phyloP scores from a whole-genome alignment of 2,113 vertebrate genomes.

The Apodemus speciosus region DNA sequence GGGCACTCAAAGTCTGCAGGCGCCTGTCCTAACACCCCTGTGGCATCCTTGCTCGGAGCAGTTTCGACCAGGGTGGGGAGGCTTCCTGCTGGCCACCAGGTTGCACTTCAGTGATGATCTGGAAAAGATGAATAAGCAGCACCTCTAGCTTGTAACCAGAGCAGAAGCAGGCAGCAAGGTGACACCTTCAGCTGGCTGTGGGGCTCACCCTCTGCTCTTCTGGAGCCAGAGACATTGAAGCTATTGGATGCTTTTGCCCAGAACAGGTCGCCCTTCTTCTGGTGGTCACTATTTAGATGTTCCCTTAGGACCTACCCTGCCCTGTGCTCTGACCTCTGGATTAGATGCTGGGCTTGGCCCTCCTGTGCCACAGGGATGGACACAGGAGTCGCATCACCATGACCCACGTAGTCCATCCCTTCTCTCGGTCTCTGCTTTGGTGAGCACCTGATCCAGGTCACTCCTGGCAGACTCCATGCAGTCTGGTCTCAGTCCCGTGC shows the following conservation, averaged over 20 bases:
- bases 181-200: not conserved
- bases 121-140: not conserved
- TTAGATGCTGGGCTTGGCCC: not conserved
- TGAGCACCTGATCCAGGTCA: not conserved
- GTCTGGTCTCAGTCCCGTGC: not conserved
- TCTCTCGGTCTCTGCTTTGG: not conserved
- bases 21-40: not conserved
- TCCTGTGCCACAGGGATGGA: not conserved
- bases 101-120: not conserved
- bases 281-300: not conserved
- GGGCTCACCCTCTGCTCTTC: too few relatives aligned
- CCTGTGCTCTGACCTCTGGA: not conserved
- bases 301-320: not conserved
- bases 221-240: not conserved
- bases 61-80: too few relatives aligned
- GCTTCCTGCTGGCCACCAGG: not conserved
- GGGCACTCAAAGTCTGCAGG: not conserved
- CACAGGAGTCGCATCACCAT: not conserved
- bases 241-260: not conserved
- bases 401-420: not conserved
- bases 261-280: too few relatives aligned
- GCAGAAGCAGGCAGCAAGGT: not conserved
- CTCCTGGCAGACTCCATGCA: not conserved
- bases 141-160: not conserved
- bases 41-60: not conserved